Evolutionary conservation across 2,113 vertebrate species (phyloP), one percentile per base, ranked within the genome.

Genomic region (Numenius arquata): DNA sequence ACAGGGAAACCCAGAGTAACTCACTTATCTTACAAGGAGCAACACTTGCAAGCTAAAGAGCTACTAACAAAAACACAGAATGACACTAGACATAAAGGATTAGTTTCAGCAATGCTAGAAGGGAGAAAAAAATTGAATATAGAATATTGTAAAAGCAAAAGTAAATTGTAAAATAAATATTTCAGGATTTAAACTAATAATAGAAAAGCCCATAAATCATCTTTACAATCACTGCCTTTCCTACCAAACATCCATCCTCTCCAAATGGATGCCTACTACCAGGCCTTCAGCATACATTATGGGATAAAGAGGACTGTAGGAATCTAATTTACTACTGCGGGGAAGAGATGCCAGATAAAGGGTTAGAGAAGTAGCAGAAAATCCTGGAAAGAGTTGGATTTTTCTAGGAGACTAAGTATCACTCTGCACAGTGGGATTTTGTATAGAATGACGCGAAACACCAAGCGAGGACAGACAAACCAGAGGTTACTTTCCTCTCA

Each of bases 121-220:
- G 68, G 66, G 34, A 80, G 56, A 11, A 55, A 70, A 91, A 59
- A 77, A 53, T 2, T 26, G 50, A 79, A 94, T 89, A 81, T 2
- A 73, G 15, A 95, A 68, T 40, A 70, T 4, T 55, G 55, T 88
- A 93, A 85, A 89, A 79, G 71, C 55, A 75, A 74, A 93, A 88
- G 34, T 53, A 88, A 91, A 90, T 70, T 70, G 65, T 43, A 89
- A 93, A 97, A 96, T 94, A 91, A 91, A 77, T 91, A 93, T 85
- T 95, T 85, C 78, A 93, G 58, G 71, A 88, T 80, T 75, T 93
- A 96, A 94, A 85, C 80, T 82, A 94, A 85, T 93, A 95, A 90
- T 15, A 72, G 70, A 76, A 79, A 92, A 92, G 36, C 71, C 29
- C 58, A 65, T 93, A 94, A 91, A 85, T 95, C 81, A 93, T 82